phyloP scores from a whole-genome alignment of 2,888 invertebrate species.

The Neelides folsomi region DNA sequence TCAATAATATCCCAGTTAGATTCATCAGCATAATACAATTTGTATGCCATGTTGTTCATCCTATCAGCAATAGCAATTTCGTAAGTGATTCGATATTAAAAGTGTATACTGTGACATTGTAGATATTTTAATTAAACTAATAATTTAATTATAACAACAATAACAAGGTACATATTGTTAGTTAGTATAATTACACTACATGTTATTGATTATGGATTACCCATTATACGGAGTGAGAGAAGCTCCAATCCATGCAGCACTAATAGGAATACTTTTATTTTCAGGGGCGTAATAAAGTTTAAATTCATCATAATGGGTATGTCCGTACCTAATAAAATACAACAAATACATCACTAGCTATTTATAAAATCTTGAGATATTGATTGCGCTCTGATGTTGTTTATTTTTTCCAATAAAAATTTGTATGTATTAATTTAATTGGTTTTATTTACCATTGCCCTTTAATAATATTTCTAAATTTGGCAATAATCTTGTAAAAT shows the following conservation, averaged over 20 bases:
- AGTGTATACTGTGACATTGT: too few species aligned
- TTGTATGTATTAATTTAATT: constrained; percentile 37
- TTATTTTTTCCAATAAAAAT: too few species aligned
- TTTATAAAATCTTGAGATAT: constrained; percentile 38
- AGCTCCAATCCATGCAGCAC: constrained; percentile 40
- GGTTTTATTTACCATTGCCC: constrained; percentile 33
- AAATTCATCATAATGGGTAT: constrained; percentile 39
- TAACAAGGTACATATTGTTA: too few species aligned
- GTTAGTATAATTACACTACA: too few species aligned
- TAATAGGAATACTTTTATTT: constrained; percentile 35
- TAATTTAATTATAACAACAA: neutral
- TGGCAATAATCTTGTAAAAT: constrained; percentile 22
- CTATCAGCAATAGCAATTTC: too few species aligned
- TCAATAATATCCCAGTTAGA: constrained; percentile 35
- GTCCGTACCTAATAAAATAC: constrained; percentile 38
- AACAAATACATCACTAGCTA: too few species aligned
- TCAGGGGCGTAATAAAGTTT: constrained; percentile 38
- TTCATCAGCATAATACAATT: constrained; percentile 19
- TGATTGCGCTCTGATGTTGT: too few species aligned
- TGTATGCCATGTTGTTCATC: constrained; percentile 22
- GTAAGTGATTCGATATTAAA: too few species aligned
- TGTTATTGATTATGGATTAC: too few species aligned
- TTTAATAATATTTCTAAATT: constrained; percentile 17
- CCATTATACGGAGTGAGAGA: constrained; percentile 43
- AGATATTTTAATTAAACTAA: too few species aligned